phyloP scores from a whole-genome alignment of 2,888 invertebrate species.

The Agrypnus murinus region DNA sequence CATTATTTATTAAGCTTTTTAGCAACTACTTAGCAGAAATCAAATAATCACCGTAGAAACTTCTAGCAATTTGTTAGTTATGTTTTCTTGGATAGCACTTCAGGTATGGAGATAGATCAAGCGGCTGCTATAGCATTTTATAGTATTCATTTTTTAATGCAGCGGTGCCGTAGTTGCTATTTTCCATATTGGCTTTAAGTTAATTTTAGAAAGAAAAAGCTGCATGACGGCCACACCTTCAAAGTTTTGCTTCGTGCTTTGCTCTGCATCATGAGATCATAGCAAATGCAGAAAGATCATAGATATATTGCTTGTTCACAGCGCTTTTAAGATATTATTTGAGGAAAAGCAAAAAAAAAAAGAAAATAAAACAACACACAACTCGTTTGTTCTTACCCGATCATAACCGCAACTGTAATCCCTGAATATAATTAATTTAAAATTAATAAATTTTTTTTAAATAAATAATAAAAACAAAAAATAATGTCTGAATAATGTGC shows the following conservation, averaged over 20 bases:
- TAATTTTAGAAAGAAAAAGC: conserved; percentile 2
- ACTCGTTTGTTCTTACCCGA: conserved; percentile 68
- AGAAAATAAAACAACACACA: conserved; percentile 35
- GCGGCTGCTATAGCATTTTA: conserved; percentile 11
- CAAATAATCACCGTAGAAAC: no score
- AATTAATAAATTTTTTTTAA: conserved; percentile 27
- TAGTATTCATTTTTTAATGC: neutral
- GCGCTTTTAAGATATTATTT: conserved; percentile 10
- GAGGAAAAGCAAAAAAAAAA: conserved; percentile 21
- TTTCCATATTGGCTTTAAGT: neutral
- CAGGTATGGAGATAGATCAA: conserved; percentile 5
- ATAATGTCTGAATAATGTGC: neutral
- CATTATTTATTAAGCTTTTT: no score
- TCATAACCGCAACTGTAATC: conserved; percentile 71
- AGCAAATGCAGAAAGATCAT: conserved; percentile 8
- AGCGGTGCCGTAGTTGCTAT: neutral
- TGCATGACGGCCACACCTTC: neutral
- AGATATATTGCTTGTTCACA: conserved; percentile 14
- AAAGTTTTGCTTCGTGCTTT: neutral
- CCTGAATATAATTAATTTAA: conserved; percentile 64
- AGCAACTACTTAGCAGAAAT: no score
- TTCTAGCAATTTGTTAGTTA: conserved; percentile 5
- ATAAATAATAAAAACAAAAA: neutral
- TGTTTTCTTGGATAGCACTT: neutral
- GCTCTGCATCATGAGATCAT: neutral